phyloP scores from a whole-genome alignment of 2,113 vertebrate genomes.

The Fulmarus glacialis region DNA sequence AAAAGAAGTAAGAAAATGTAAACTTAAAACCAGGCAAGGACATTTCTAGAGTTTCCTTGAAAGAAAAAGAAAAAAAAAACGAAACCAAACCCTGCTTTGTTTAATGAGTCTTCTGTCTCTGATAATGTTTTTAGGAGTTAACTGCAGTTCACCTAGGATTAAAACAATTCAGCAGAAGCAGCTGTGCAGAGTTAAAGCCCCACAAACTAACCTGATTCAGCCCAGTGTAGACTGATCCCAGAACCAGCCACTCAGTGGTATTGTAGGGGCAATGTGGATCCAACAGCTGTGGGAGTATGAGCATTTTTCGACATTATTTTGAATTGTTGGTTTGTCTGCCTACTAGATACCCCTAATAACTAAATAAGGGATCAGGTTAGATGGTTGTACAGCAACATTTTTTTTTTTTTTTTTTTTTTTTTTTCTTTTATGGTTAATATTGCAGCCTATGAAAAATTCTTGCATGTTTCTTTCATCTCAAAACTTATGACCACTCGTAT shows the following conservation, averaged over 20 bases:
- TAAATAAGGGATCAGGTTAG: neutral
- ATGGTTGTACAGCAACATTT: fast-evolving
- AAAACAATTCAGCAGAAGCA: neutral
- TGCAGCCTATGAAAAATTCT: neutral
- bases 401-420: fast-evolving
- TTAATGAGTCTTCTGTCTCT: neutral
- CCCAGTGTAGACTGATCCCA: neutral
- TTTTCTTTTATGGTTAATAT: neutral
- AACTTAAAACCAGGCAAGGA: neutral
- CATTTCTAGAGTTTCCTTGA: neutral
- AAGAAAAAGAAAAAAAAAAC: neutral
- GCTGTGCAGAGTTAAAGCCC: neutral
- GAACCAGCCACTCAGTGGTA: neutral
- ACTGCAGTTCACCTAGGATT: neutral
- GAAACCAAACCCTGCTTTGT: neutral
- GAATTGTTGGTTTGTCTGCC: neutral
- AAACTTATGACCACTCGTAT: neutral
- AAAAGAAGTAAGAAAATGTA: neutral
- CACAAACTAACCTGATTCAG: neutral
- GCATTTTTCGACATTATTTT: neutral
- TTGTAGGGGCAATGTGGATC: neutral
- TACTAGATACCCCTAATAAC: neutral
- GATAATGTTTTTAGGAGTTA: neutral
- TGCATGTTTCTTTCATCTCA: neutral
- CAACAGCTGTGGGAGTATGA: neutral